phyloP scores from a whole-genome alignment of 2,113 vertebrate genomes.

The Apteryx owenii region DNA sequence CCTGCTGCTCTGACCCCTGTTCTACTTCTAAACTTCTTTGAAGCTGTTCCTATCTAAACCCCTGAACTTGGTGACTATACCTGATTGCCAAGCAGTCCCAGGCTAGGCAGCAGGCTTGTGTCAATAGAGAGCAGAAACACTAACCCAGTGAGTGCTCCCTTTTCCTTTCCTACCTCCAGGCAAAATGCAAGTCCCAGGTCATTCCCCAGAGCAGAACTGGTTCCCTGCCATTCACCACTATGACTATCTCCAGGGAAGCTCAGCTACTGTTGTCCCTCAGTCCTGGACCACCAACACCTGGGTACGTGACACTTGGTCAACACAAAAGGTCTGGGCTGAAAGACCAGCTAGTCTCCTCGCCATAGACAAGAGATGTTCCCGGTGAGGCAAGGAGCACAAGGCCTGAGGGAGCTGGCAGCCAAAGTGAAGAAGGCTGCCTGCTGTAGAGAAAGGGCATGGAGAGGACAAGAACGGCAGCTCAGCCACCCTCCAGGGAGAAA shows the following conservation, averaged over 20 bases:
- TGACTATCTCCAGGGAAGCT: neutral
- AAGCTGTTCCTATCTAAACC: slow-evolving; percentile 50
- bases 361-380: rapidly evolving
- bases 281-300: neutral
- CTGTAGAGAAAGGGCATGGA: rapidly evolving
- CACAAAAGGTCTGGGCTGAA: neutral
- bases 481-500: rapidly evolving
- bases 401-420: neutral
- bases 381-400: neutral
- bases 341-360: neutral
- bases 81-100: slow-evolving; percentile 12
- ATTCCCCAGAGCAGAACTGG: neutral
- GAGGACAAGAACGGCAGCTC: neutral
- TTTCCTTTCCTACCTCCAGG: neutral
- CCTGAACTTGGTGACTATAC: neutral
- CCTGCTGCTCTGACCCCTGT: slow-evolving; percentile 42
- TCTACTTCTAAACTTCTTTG: slow-evolving; percentile 39
- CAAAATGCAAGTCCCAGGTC: neutral
- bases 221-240: neutral
- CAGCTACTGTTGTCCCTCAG: neutral
- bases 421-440: neutral
- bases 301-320: neutral
- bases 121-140: slow-evolving; percentile 19
- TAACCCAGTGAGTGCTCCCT: neutral
- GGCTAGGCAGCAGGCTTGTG: slow-evolving; percentile 1